Evolutionary conservation across 1,140 invertebrate genomes (phyloP), one percentile per base, ranked within the genome.

Genomic region (Reticulitermes speratus): DNA sequence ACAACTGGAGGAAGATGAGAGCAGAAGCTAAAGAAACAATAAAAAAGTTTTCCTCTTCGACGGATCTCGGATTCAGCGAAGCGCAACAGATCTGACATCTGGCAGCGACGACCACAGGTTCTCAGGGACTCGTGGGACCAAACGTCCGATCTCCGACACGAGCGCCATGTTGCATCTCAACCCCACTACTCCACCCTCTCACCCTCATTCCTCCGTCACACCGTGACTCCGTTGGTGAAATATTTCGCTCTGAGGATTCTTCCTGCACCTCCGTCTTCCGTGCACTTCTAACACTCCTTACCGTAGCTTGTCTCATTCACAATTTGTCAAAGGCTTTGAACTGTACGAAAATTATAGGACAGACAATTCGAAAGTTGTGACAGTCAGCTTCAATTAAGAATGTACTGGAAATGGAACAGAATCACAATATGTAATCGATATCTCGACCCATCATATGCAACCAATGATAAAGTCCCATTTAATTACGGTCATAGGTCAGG

Each of bases 21-120:
- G 14, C n/a, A 30, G 25, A n/a, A 75, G 65, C 5, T 75, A 75
- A 75, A 75, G 65, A 30, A 75, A 75, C 65, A 75, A 30, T 75
- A 75, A 75, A 65, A 55, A 75, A 30, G 65, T 69, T 75, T 75
- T 75, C 65, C 65, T 30, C 65, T 75, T 30, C 65, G 65, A 75
- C n/a, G 65, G 65, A 75, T 75, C 65, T 75, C 25, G 25, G 65
- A 30, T 75, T 75, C 65, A 75, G 65, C 65, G 65, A 30, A 75
- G 65, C 65, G 65, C 65, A 75, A 30, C 8, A 9, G 65, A 75
- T 30, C 65, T 75, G 65, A 75, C 65, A 75, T 75, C 65, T 75
- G 65, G 65, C 25, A 30, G 65, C 25, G 65, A 75, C 25, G 65
- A 16, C 65, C 65, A 25, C 65, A 75, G n/a, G 65, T 75, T 75